A percentile compares a stretch with the other conserved stretches of the same genome.
Evolutionary conservation across 2,113 vertebrate species (phyloP).

Genomic region (Heptranchias perlo): DNA sequence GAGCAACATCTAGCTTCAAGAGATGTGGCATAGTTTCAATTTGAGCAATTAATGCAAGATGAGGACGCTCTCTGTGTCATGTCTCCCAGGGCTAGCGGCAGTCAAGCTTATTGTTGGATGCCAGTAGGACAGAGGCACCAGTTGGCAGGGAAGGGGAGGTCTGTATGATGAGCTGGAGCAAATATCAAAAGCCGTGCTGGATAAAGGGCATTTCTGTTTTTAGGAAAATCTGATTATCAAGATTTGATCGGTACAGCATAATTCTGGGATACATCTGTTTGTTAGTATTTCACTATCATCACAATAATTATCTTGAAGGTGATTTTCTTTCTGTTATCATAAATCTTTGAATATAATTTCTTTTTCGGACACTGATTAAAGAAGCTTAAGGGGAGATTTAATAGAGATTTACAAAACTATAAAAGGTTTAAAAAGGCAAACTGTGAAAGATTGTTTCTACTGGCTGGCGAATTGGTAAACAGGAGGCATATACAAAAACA

Average conservation of each 20-base stretch:
- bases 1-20: constrained; percentile 93
- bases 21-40: constrained; percentile 99
- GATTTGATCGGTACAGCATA: background rate
- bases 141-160: constrained; percentile 33
- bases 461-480: background rate
- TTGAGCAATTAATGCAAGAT: constrained; percentile 99
- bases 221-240: constrained; percentile 24
- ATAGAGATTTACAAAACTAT: background rate
- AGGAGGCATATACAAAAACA: background rate
- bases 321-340: background rate
- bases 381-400: background rate
- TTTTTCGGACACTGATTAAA: background rate
- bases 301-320: background rate
- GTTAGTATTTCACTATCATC: background rate
- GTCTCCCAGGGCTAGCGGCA: constrained; percentile 81
- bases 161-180: constrained; percentile 39
- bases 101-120: constrained; percentile 80
- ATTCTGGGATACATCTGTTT: background rate
- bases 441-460: background rate
- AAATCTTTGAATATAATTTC: background rate
- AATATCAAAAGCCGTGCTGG: constrained; percentile 10
- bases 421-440: background rate
- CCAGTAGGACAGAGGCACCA: constrained; percentile 60
- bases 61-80: constrained; percentile 92
- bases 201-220: background rate